Conservation (phyloP, 2,888 invertebrate genomes). For the Trissoscelio sp. region DNA sequence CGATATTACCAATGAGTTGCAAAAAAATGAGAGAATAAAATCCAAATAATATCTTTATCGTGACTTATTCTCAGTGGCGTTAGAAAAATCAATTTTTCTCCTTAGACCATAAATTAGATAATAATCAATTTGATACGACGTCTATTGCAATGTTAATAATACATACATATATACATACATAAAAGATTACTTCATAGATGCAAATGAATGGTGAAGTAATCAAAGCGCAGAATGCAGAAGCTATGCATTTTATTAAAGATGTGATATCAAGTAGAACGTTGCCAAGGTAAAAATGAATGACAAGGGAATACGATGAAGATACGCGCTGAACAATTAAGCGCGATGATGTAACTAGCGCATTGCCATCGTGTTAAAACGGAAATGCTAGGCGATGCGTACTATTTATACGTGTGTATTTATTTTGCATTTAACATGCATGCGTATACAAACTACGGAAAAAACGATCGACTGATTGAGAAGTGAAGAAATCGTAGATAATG, state of each 20-base stretch:
- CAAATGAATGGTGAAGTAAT: conserved; percentile 66
- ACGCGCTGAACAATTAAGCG: conserved; percentile 56
- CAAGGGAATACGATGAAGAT: conserved; percentile 60
- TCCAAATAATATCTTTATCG: conserved; percentile 38
- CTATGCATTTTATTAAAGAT: conserved; percentile 55
- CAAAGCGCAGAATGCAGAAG: conserved; percentile 63
- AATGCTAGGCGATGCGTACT: conserved; percentile 41
- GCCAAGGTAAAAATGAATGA: conserved; percentile 65
- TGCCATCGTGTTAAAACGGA: conserved; percentile 63
- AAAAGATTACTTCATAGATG: conserved; percentile 63
- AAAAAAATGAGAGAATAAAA: not conserved
- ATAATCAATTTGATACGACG: conserved; percentile 62
- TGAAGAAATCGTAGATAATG: conserved; percentile 7
- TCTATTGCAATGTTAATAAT: conserved; percentile 59
- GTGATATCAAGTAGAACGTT: conserved; percentile 64
- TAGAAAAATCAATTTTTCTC: conserved; percentile 44
- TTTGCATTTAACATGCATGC: conserved; percentile 25
- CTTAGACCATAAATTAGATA: conserved; percentile 57
- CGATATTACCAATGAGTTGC: not conserved
- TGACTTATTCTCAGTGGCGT: conserved; percentile 47
- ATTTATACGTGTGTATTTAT: conserved; percentile 39
- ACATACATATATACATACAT: conserved; percentile 14
- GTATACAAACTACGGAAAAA: not conserved
- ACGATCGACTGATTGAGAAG: conserved; percentile 23
- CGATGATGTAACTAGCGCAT: conserved; percentile 64